A percentile compares a stretch with the other conserved stretches of the same genome.
Conservation (phyloP, 2,113 vertebrate species). For the Pangasianodon gigas region DNA sequence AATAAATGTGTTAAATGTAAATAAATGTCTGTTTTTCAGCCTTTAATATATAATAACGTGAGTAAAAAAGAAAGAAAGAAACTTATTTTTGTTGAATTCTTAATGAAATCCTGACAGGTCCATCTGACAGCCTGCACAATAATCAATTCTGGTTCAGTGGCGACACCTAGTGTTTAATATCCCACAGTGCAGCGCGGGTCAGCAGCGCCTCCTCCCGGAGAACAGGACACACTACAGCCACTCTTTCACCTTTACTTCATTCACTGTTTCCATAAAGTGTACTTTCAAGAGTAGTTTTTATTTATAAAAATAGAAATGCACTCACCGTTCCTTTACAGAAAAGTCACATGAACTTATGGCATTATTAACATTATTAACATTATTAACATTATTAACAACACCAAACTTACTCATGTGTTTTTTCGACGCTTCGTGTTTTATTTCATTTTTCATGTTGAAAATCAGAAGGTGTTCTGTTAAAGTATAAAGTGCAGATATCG, state of each 20-base stretch:
- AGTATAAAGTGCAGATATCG: not conserved
- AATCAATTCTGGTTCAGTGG: not conserved
- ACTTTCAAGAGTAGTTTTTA: not conserved
- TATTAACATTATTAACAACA: too few species aligned
- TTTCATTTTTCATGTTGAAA: not conserved
- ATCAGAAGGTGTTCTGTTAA: too few species aligned
- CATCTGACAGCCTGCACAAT: not conserved
- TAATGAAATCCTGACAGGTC: not conserved
- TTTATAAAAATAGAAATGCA: too few species aligned
- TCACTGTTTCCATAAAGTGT: not conserved
- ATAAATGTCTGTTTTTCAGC: not conserved
- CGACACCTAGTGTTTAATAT: not conserved
- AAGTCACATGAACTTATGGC: too few species aligned
- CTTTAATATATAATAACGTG: not conserved
- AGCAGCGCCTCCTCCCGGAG: not conserved
- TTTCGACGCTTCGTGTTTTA: too few species aligned
- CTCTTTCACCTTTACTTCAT: not conserved
- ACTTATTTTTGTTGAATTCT: not conserved
- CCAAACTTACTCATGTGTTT: too few species aligned
- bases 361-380: too few species aligned
- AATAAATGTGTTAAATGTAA: not conserved
- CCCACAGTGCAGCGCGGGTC: not conserved
- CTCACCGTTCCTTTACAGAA: too few species aligned
- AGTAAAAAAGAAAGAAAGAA: not conserved
- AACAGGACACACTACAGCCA: not conserved